These are phyloP conservation scores for Cyclura pinguis DNA, from an alignment of 2,797 vertebrate species.

Conservation along the genomic window DNA sequence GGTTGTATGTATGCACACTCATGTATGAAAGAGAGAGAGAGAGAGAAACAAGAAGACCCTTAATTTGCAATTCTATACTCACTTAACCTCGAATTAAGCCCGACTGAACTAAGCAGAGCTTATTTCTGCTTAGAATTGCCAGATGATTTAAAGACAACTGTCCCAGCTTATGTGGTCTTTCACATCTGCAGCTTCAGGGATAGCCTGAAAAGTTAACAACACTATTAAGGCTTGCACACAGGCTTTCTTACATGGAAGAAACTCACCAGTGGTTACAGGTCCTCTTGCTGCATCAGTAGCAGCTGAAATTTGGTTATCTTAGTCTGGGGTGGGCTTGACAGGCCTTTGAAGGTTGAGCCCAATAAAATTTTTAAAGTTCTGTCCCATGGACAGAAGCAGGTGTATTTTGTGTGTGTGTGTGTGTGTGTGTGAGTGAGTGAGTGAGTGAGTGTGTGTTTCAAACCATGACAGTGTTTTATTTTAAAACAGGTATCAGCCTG, in stretches of 20 bases:
- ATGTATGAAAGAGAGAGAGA: no score
- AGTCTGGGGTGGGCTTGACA: not conserved
- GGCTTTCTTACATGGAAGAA: not conserved
- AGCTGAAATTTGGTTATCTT: not conserved
- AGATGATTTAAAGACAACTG: not conserved
- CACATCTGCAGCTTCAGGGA: not conserved
- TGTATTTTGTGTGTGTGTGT: not conserved
- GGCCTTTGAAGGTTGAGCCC: not conserved
- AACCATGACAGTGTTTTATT: not conserved
- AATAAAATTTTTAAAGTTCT: not conserved
- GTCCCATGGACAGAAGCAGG: not conserved
- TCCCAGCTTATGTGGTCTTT: not conserved
- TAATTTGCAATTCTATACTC: no score
- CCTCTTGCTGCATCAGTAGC: not conserved
- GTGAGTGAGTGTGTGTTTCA: no score
- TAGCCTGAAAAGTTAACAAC: not conserved
- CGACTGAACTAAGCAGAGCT: no score
- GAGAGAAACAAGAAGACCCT: no score
- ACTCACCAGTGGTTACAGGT: not conserved
- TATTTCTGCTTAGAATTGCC: not conserved
- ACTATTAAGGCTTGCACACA: not conserved
- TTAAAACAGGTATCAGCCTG: constrained; percentile 81
- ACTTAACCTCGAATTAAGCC: no score
- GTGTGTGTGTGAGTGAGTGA: no score
- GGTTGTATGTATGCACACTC: no score